Evolutionary conservation across 2,888 invertebrate genomes (phyloP).

Genomic region (Heliconius hortense): DNA sequence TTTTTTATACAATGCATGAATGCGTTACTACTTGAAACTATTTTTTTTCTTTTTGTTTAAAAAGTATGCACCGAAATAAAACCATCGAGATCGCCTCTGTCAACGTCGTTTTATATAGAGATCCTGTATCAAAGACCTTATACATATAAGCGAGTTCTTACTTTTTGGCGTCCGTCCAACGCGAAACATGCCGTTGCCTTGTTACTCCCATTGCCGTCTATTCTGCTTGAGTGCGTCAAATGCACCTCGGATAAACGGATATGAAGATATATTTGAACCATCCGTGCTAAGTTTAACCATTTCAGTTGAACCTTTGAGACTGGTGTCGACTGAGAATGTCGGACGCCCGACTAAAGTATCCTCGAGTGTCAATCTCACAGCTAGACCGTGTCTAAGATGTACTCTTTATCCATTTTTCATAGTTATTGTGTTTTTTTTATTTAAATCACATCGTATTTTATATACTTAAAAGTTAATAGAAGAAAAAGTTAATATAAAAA

Average conservation of each 20-base stretch:
- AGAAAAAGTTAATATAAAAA: no score
- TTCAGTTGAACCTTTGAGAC: conserved; percentile 15
- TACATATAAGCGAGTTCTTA: conserved; percentile 12
- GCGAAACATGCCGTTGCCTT: conserved; percentile 39
- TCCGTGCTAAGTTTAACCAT: conserved; percentile 29
- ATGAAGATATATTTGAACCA: conserved; percentile 38
- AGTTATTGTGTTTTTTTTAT: background rate
- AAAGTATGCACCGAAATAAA: conserved; percentile 5
- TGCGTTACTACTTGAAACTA: background rate
- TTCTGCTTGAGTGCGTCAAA: conserved; percentile 42
- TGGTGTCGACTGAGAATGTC: conserved; percentile 22
- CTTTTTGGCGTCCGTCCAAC: conserved; percentile 40
- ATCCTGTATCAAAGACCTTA: conserved; percentile 30
- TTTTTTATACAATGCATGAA: background rate
- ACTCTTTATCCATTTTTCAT: background rate
- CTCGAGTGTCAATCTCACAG: background rate
- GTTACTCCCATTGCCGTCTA: conserved; percentile 40
- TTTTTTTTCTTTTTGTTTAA: background rate
- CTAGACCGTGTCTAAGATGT: background rate
- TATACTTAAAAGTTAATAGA: no score
- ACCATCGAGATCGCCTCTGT: background rate
- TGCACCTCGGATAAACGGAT: conserved; percentile 37
- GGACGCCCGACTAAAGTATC: background rate
- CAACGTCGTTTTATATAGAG: conserved; percentile 18
- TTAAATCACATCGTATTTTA: no score